Evolutionary conservation across 2,888 invertebrate species (phyloP).

Genomic region (Acanthopleura granulata): DNA sequence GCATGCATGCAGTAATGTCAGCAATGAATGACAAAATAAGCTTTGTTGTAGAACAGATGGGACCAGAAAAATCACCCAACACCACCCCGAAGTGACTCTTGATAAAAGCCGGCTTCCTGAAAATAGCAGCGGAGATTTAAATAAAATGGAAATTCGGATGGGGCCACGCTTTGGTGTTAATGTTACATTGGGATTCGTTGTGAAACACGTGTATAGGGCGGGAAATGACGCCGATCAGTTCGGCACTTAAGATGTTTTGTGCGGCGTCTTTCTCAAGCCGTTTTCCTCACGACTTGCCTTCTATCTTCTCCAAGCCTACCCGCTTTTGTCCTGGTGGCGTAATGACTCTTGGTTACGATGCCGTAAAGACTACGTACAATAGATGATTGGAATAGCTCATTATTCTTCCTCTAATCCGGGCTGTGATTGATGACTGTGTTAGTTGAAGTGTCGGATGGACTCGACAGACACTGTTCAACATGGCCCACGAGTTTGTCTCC

Average conservation of each 20-base stretch:
- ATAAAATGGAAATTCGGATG: background rate
- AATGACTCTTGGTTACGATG: background rate
- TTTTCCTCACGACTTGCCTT: too few relatives aligned
- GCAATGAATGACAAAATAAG: background rate
- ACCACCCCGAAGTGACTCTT: background rate
- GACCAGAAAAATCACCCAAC: background rate
- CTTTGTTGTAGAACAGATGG: conserved; percentile 1
- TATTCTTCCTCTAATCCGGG: conserved; percentile 14
- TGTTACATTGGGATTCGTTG: too few relatives aligned
- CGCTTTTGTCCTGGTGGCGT: conserved; percentile 4
- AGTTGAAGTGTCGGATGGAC: background rate
- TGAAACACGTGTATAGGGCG: too few relatives aligned
- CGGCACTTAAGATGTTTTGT: background rate
- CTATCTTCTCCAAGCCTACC: background rate
- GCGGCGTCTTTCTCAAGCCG: background rate
- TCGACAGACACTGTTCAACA: too few relatives aligned
- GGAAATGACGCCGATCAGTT: too few relatives aligned
- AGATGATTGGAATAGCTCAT: background rate
- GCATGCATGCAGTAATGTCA: too few relatives aligned
- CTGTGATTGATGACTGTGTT: background rate
- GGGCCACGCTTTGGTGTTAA: background rate
- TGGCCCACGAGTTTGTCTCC: too few relatives aligned
- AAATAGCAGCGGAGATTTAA: background rate
- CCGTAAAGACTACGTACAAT: conserved; percentile 10
- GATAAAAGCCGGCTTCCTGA: background rate